Base-by-base conservation (phyloP, 2,888 invertebrate genomes). In the Lasioglossum villosulum region DNA sequence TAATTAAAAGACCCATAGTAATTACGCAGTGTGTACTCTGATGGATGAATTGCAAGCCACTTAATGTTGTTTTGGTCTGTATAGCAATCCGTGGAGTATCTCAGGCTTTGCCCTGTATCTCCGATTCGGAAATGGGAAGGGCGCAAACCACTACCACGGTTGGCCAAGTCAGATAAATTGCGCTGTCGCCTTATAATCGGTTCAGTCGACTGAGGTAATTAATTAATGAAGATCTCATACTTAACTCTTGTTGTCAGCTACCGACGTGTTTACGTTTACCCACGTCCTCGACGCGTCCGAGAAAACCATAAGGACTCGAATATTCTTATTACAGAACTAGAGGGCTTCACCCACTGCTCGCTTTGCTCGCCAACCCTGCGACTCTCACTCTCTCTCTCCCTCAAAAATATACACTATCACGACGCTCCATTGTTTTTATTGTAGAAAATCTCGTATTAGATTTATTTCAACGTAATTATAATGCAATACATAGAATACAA, bases 131-230 rank as follows among this genome's bases (percentile, higher is more conserved):
- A 63, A 63, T 16, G 30, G 59, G 59, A 30, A 63, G 27, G 59
- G 59, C 59, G 30, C 59, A 63, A 63, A 63, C 59, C 59, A 63
- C 59, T 63, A 63, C 59, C 30, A 63, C 59, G 59, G 59, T 63
- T 63, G 59, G 59, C n/a, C 59, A 30, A 30, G 59, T 63, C 59
- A 16, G 59, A 63, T 63, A 63, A 63, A 63, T 63, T 63, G 59
- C 59, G 59, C 59, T 30, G 59, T 63, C 59, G 52, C 52, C 59
- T 63, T 63, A 63, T 63, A 63, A 63, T 63, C 59, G 59, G 59
- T 63, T 63, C 59, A 63, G 59, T 63, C 59, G 59, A 63, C 59
- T 63, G 16, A 30, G 59, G 30, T 30, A 63, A 63, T 63, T 63
- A 63, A 63, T 63, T 63, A 63, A 63, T 30, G 59, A 63, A 63